These are phyloP conservation scores for Myanophis thanlyinensis DNA, from an alignment of 2,113 vertebrate species.

Conservation along the genomic window DNA sequence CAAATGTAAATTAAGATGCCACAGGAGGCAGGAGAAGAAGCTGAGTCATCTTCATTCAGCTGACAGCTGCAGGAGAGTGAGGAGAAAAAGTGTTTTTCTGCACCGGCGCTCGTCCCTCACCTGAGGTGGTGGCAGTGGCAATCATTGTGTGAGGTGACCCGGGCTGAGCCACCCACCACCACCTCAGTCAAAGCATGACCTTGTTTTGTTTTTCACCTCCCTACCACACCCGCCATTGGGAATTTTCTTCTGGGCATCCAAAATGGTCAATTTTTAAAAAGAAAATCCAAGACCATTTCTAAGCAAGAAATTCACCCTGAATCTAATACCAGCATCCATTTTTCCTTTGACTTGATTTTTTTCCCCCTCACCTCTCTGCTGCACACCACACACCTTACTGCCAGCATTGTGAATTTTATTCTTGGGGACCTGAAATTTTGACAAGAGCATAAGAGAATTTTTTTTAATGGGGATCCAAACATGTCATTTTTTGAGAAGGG, in stretches of 20 bases:
- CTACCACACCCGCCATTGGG: background rate
- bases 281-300: background rate
- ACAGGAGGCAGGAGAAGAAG: too few species aligned
- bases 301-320: background rate
- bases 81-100: background rate
- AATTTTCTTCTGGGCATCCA: background rate
- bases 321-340: background rate
- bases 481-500: too few species aligned
- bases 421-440: too few species aligned
- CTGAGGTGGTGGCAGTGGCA: background rate
- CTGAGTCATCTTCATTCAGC: too few species aligned
- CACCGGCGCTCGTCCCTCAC: background rate
- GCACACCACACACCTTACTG: too few species aligned
- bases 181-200: background rate
- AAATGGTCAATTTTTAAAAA: background rate
- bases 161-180: background rate
- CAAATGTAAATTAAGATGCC: too few species aligned
- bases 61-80: background rate
- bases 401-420: too few species aligned
- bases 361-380: too few species aligned
- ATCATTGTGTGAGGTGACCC: background rate
- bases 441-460: too few species aligned
- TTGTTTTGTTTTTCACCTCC: background rate
- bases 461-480: too few species aligned
- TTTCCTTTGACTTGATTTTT: background rate